Base-by-base conservation (phyloP, 1,140 invertebrate species). In the Papilio polyxenes region DNA sequence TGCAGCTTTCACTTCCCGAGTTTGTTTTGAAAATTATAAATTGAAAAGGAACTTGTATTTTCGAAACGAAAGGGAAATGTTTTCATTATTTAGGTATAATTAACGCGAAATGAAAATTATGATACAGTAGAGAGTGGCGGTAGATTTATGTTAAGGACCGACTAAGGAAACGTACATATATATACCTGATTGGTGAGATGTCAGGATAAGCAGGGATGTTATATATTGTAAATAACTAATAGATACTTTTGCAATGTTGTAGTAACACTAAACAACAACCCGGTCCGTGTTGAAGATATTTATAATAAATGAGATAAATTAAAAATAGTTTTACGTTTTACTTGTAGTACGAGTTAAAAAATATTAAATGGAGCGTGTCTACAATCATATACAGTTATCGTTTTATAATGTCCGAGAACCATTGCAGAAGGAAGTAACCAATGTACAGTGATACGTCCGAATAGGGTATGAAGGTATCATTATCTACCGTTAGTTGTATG, bases 51-150 rank as follows among this genome's bases (percentile, higher is more conserved):
- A 40, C 31, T 72, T 40, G 31, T 72, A 72, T 15, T 72, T 72
- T 72, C 65, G 65, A 72, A 72, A 72, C 31, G 65, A 72, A 72
- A 72, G 65, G 65, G 65, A 72, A 72, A 72, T 72, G 65, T 72
- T 72, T 72, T 72, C 65, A 72, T 72, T 72, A 72, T 72, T 59
- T 59, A 40, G 65, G 65, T 72, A 72, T 72, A 72, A 72, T 37
- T 72, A 37, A 72, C 6, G 31, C 37, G 11, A 20, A 37, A 37
- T 40, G 23, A 72, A 72, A 72, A 40, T 72, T 72, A 65, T 65
- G 20, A 37, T 31, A 23, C 62, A 37, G 62, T 37, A 40, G 23
- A 11, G 11, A 17, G 0, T 69, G 10, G 65, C n/a, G 65, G 65
- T 23, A 37, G 65, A 40, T 13, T 31, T 37, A 69, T 37, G 20